Percentiles rank a stretch among this genome's conserved stretches.
Conservation (phyloP, 2,888 invertebrate species). For the Stegana nigrithorax region DNA sequence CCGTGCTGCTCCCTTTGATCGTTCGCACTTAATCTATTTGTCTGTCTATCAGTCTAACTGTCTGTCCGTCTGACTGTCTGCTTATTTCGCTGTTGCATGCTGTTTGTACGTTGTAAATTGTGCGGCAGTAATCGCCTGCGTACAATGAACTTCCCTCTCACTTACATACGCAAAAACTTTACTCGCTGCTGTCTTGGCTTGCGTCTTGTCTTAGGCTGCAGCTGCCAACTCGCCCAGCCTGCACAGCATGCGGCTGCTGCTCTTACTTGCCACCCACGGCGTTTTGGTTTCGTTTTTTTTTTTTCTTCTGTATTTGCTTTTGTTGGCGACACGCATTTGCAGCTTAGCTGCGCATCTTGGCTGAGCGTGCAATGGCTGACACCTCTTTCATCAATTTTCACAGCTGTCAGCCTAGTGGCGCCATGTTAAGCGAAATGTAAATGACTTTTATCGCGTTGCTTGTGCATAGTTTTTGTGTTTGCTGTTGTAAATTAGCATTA, state of each 20-base stretch:
- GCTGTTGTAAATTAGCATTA: no score
- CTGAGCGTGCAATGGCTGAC: background rate
- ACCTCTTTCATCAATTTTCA: slow-evolving; percentile 15
- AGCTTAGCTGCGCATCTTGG: background rate
- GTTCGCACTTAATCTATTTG: no score
- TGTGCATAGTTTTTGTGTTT: no score
- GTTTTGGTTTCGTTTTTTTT: background rate
- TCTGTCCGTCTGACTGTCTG: no score
- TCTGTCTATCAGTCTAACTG: no score
- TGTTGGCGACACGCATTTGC: background rate
- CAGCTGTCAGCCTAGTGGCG: slow-evolving; percentile 3
- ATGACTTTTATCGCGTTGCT: no score
- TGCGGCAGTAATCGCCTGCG: slow-evolving; percentile 2
- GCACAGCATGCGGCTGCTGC: background rate
- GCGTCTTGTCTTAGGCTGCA: no score
- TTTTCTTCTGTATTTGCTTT: background rate
- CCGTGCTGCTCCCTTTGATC: no score
- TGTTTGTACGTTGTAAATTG: slow-evolving; percentile 10
- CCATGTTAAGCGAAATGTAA: no score
- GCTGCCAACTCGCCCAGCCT: background rate
- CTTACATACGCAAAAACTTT: no score
- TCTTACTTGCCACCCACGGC: background rate
- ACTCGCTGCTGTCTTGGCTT: no score
- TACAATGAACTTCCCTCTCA: no score
- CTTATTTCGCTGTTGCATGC: slow-evolving; percentile 5